Conservation (phyloP, 1,140 invertebrate genomes). For the Sinonovacula constricta region DNA sequence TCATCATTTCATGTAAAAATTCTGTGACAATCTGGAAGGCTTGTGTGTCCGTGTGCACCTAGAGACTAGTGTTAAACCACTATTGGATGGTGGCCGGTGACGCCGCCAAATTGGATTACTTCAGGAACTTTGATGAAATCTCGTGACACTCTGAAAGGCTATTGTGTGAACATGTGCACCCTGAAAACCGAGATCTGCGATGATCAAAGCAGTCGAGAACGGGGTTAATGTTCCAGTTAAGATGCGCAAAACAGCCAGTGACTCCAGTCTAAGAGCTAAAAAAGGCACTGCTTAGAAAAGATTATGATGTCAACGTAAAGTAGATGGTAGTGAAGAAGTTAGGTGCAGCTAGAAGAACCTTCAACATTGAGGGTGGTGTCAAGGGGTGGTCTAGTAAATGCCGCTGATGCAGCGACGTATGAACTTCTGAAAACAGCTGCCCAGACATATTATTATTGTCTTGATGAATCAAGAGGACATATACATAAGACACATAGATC, state of each 20-base stretch:
- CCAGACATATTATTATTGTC: background rate
- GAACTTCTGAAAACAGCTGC: slow-evolving; percentile 33
- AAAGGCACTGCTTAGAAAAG: background rate
- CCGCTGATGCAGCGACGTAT: slow-evolving; percentile 28
- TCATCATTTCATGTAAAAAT: too few species aligned
- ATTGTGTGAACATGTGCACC: too few species aligned
- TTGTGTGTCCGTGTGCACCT: too few species aligned
- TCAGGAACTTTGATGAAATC: too few species aligned
- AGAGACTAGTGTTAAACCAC: too few species aligned
- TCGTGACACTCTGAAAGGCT: too few species aligned
- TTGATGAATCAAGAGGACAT: background rate
- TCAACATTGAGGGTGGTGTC: background rate
- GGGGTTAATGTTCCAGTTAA: background rate
- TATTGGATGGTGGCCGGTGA: too few species aligned
- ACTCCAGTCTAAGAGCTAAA: background rate
- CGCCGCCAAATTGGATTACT: too few species aligned
- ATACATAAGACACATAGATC: background rate
- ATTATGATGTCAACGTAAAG: slow-evolving; percentile 27
- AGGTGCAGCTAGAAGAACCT: slow-evolving; percentile 19
- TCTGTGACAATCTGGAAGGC: too few species aligned
- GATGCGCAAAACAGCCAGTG: background rate
- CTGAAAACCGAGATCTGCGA: too few species aligned
- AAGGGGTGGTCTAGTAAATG: slow-evolving; percentile 16
- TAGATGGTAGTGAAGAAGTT: slow-evolving; percentile 18
- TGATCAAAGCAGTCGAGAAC: background rate